Percentiles rank a stretch among this genome's conserved stretches.
Conservation (phyloP, 2,113 vertebrate species). For the Passerina amoena region DNA sequence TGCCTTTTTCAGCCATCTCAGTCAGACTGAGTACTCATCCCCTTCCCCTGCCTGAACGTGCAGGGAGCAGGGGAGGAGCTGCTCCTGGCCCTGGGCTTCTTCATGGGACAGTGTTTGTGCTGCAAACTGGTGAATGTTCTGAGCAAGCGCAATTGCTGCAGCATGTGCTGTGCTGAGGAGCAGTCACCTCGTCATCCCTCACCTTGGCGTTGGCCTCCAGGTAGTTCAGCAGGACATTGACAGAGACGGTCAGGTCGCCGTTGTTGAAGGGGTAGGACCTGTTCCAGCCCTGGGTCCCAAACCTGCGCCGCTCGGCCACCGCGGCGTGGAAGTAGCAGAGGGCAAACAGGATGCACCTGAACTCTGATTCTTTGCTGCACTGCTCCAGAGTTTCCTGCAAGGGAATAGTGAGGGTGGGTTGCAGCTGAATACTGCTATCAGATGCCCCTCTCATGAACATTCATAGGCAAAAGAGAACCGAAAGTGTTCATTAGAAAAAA, state of each 20-base stretch:
- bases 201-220: slow-evolving; percentile 77
- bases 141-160: rapidly evolving
- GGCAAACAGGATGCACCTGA: slow-evolving; percentile 73
- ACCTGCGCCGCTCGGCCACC: slow-evolving; percentile 77
- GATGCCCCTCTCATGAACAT: not conserved
- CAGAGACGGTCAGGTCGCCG: slow-evolving; percentile 74
- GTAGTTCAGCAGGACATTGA: slow-evolving; percentile 75
- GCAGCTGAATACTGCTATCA: rapidly evolving
- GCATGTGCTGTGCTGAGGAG: not conserved
- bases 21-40: rapidly evolving
- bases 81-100: not conserved
- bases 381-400: slow-evolving; percentile 74
- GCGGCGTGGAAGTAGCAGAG: slow-evolving; percentile 78
- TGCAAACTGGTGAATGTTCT: not conserved
- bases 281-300: slow-evolving; percentile 79
- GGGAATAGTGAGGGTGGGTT: not conserved
- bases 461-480: not conserved
- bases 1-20: not conserved
- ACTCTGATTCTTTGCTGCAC: slow-evolving; percentile 75
- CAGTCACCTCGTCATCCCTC: rapidly evolving
- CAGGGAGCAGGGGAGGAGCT: not conserved
- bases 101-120: rapidly evolving
- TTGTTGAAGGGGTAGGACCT: slow-evolving; percentile 77
- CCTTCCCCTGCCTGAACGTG: not conserved
- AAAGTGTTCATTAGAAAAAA: not conserved